Evolutionary conservation across 2,888 invertebrate genomes (phyloP).

Genomic region (Spatulosminthurus flaviceps): DNA sequence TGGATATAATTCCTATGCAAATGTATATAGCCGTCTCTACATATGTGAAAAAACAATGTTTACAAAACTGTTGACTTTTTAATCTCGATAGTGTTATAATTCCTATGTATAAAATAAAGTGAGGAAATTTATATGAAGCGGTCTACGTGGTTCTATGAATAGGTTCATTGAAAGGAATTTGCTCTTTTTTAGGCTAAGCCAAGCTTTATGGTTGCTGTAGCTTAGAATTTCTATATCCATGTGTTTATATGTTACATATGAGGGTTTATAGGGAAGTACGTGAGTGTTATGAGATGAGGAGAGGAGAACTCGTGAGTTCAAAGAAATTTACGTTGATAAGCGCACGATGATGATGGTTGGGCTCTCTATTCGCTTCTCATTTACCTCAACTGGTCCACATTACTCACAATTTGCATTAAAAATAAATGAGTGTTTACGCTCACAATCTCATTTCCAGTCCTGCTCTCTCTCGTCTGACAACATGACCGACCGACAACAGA

Average conservation of each 20-base stretch:
- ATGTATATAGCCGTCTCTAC: too few species aligned
- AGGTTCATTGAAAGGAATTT: not conserved
- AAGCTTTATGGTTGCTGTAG: too few species aligned
- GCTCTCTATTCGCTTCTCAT: slow-evolving; percentile 25
- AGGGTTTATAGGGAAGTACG: not conserved
- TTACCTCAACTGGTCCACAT: slow-evolving; percentile 32
- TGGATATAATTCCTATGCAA: too few species aligned
- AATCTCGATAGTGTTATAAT: too few species aligned
- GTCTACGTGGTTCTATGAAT: not conserved
- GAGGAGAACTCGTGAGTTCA: slow-evolving; percentile 22
- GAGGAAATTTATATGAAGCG: not conserved
- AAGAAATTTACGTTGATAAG: slow-evolving; percentile 34
- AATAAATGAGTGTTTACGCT: slow-evolving; percentile 25
- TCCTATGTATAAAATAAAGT: not conserved
- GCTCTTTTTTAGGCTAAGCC: not conserved
- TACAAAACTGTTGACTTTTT: too few species aligned
- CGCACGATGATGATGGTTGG: slow-evolving; percentile 19
- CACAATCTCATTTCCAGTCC: slow-evolving; percentile 16
- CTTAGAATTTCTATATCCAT: too few species aligned
- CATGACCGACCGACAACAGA: slow-evolving; percentile 18
- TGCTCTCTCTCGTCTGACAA: not conserved
- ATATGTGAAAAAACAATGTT: too few species aligned
- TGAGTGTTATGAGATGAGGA: not conserved
- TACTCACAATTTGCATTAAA: slow-evolving; percentile 41
- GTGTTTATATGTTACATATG: too few species aligned